Conservation (phyloP, 92 coral and sea anemone species). For the Metridium senile region DNA sequence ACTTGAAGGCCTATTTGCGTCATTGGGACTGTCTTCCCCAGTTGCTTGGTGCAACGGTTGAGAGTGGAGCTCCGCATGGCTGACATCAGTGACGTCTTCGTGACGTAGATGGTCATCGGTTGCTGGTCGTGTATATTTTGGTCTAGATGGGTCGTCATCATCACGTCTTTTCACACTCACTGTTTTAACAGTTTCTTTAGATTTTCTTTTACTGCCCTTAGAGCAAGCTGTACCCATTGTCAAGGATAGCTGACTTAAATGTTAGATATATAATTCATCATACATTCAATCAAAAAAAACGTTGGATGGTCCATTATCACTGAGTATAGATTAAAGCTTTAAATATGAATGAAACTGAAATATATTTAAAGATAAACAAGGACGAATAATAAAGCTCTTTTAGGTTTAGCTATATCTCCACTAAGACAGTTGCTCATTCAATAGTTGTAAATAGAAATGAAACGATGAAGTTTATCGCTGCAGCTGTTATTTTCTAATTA, state of each 20-base stretch:
- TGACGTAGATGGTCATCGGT: not conserved
- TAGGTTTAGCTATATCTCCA: too few species aligned
- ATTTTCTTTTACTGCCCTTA: not conserved
- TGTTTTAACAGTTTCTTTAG: not conserved
- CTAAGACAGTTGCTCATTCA: too few species aligned
- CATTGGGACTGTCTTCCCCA: conserved; percentile 5
- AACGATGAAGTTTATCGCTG: too few species aligned
- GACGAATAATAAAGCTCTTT: too few species aligned
- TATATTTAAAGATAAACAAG: too few species aligned
- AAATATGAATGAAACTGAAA: too few species aligned
- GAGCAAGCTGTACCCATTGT: not conserved
- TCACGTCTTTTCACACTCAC: conserved; percentile 4
- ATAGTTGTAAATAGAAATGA: too few species aligned
- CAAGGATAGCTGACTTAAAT: not conserved
- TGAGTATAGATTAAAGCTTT: too few species aligned
- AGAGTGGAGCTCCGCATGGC: not conserved
- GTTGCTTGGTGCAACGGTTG: not conserved
- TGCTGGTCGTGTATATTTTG: not conserved
- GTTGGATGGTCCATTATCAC: too few species aligned
- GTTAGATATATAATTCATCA: too few species aligned
- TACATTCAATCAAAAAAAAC: too few species aligned
- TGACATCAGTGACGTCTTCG: conserved; percentile 2
- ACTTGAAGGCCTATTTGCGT: not conserved
- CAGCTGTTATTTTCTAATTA: too few species aligned
- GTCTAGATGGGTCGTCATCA: not conserved